Evolutionary conservation across 64 coral and sea anemone species (phyloP).

Genomic region (Acropora tenuis): DNA sequence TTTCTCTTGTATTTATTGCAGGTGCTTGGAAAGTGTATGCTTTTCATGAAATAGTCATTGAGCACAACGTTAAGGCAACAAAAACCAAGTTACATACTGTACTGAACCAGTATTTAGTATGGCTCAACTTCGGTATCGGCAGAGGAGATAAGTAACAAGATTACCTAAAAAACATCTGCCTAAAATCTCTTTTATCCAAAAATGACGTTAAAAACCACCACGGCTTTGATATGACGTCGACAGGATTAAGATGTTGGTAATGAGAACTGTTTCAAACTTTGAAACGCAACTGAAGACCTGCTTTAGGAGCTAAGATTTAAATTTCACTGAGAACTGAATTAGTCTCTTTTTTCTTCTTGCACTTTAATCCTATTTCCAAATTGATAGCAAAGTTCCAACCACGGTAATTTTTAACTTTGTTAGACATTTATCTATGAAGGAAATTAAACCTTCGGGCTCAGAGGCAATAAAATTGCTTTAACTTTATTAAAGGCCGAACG

Average conservation of each 20-base stretch:
- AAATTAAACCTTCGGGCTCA: not conserved
- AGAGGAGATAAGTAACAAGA: not conserved
- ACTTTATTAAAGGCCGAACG: too few relatives aligned
- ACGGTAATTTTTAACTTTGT: not conserved
- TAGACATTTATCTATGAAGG: not conserved
- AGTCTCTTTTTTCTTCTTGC: not conserved
- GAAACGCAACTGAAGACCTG: too few relatives aligned
- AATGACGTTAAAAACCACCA: not conserved
- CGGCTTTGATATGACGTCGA: too few relatives aligned
- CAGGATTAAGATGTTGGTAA: too few relatives aligned
- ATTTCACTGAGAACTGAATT: too few relatives aligned
- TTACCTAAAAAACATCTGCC: too few relatives aligned
- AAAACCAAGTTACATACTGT: not conserved
- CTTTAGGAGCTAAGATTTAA: too few relatives aligned
- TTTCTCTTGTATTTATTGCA: not conserved
- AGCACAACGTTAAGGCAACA: not conserved
- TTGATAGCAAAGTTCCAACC: not conserved
- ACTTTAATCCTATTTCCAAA: not conserved
- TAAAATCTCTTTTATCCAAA: not conserved
- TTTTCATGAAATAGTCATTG: slow-evolving; percentile 15
- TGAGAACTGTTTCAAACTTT: too few relatives aligned
- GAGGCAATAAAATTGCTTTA: not conserved
- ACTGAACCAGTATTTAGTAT: not conserved
- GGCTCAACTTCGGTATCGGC: not conserved
- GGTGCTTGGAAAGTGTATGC: not conserved